Evolutionary conservation across 2,113 vertebrate genomes (phyloP), one percentile per base, ranked within the genome.

Genomic region (Entomyzon cyanotis): DNA sequence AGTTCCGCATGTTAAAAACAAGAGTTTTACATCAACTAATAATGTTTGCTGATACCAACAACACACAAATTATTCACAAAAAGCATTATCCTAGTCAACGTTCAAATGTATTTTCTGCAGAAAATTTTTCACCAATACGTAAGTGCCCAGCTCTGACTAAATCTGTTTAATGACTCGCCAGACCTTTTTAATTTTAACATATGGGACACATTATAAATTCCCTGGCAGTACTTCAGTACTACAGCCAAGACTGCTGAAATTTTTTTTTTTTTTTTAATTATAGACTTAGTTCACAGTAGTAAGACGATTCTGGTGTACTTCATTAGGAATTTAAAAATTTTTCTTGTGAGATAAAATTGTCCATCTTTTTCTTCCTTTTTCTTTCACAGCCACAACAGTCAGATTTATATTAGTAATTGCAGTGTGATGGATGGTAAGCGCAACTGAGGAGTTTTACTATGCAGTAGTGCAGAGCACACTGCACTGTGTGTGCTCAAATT

Each of bases 401-500:
- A 62, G 37, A 90, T 52, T 78, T 24, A 4, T 16, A 53, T 18
- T 13, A 30, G 31, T 30, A 19, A 64, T 9, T 37, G 20, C 4
- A 19, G 28, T 2, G 12, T 62, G 52, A 77, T 27, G 12, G 41
- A 41, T 14, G 18, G 12, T 3, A 31, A 0, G 0, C 4, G 7
- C 17, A 77, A 64, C 1, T 30, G 35, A 41, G 11, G 27, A 60
- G 15, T 11, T 62, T 39, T 44, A 70, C 44, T 30, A 13, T 11
- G 14, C 21, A n/a, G 25, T 35, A 81, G 39, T 39, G 39, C 39
- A 39, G 10, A 39, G 39, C 39, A 39, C 42, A 42, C 13, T 42
- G 42, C n/a, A 69, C 15, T 64, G 15, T 33, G 28, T 55, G 35
- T 56, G 15, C 41, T 75, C 13, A 25, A 31, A 44, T 25, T 46